Base-by-base conservation (phyloP, 2,797 vertebrate species). In the Aphelocoma californica region DNA sequence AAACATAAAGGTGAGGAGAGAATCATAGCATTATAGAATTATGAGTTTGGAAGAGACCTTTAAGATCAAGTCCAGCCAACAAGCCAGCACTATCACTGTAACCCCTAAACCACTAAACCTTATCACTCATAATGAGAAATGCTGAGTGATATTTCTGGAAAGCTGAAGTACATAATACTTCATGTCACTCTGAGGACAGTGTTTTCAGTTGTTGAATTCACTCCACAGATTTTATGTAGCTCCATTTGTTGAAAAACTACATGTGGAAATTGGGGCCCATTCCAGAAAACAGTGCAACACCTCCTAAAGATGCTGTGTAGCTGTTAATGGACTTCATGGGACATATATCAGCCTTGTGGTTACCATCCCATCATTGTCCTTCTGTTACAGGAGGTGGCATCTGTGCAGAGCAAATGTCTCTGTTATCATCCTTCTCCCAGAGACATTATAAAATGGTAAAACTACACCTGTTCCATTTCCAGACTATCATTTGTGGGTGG, bases 311-410 rank as follows among this genome's bases (percentile, higher is more conserved):
- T 14, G 44, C 31, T 71, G 25, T 48, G 77, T 25, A 51, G 40
- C 44, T 82, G 34, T 53, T 65, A 67, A 73, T 61, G 61, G 75
- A 58, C 32, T 73, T 65, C 18, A 69, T 28, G 79, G 61, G 83
- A 70, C 53, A 28, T 20, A 4, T 40, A 54, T 69, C 74, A 83
- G 88, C 84, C 32, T 67, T 5, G 36, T 51, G 64, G 61, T 69
- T 32, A 25, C 58, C 36, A 74, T 57, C 24, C 65, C 25, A 82
- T 85, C 23, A 40, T 25, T 53, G 45, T 45, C 81, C 86, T 93
- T 85, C 90, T 97, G 90, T 74, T 85, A n/a, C 28, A 47, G 53
- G 67, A 82, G n/a, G 57, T 40, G 62, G 14, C 84, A 88, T 92
- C 81, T 94, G 89, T 75, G 62, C 75, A 67, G 62, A 81, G 40